These are phyloP conservation scores for Heliangelus exortis DNA, from an alignment of 2,797 vertebrate species.

Conservation along the genomic window DNA sequence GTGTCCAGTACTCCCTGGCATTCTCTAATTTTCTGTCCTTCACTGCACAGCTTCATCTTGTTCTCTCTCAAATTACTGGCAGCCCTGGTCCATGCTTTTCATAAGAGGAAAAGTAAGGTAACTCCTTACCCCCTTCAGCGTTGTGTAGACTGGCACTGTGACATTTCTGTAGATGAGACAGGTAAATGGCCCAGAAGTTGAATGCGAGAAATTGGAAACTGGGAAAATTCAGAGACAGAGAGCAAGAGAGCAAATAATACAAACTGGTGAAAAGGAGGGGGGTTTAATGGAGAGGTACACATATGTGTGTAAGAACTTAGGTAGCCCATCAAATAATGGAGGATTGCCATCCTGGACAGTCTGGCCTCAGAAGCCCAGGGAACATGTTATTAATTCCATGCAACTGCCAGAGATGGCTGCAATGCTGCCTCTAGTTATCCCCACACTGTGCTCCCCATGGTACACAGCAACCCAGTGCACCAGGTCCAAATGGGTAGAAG, in stretches of 20 bases:
- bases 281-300: not conserved
- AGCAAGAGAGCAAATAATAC: not conserved
- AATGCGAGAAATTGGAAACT: slow-evolving; percentile 83
- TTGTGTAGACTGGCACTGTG: slow-evolving; percentile 91
- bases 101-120: not conserved
- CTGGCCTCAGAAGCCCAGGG: not conserved
- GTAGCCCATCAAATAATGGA: not conserved
- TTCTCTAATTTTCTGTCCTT: not conserved
- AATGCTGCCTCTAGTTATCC: not conserved
- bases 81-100: not conserved
- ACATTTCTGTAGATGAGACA: slow-evolving; percentile 91
- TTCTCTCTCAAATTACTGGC: not conserved
- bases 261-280: not conserved
- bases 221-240: slow-evolving; percentile 18
- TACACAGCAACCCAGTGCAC: not conserved
- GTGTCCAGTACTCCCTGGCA: not conserved
- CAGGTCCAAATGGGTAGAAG: not conserved
- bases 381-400: not conserved
- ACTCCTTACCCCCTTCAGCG: slow-evolving; percentile 91
- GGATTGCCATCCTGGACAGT: not conserved
- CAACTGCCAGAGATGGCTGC: not conserved
- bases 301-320: not conserved
- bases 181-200: slow-evolving; percentile 84
- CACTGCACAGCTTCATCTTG: not conserved
- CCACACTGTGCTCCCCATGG: not conserved